Evolutionary conservation across 2,113 vertebrate genomes (phyloP), one percentile per base, ranked within the genome.

Genomic region (Nicator chloris): DNA sequence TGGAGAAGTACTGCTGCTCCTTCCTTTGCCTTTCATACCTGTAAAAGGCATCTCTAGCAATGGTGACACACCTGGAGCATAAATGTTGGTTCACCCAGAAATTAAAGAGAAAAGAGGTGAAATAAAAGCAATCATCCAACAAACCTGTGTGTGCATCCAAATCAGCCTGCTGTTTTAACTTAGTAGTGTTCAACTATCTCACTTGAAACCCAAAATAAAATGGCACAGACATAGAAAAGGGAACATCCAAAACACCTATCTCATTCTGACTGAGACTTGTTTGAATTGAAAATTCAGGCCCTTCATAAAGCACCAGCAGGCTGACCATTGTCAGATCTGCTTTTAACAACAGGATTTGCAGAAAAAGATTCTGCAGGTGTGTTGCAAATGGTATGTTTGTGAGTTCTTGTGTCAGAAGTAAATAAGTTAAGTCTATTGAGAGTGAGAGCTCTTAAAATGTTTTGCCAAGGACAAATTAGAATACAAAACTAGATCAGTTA

Each of bases 161-260:
- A 71, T 7, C n/a, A 91, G 14, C 26, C 64, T 56, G 33, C 15
- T 71, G 50, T 68, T 93, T 44, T 90, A 56, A 49, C 6, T 6
- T 65, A 65, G 10, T n/a, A 78, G 11, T 22, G 9, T 37, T 79
- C 50, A 63, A 51, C 27, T 70, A 70, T 49, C 30, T 60, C 31
- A 50, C 56, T 61, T 92, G 76, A 90, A 93, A 88, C 33, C 26
- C 59, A 51, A 86, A 51, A 24, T 64, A 59, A 87, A 93, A 88
- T 57, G 44, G 22, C n/a, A 49, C 19, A 39, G 26, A 40, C 10
- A 39, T 9, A 79, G 80, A 93, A 88, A 59, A 13, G 27, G 45
- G 31, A 91, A 54, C 4, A 35, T 59, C 56, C 9, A 70, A 87
- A 92, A 20, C 40, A 66, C 22, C 24, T 80, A 20, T 22, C 22